Percentiles rank a stretch among this genome's conserved stretches.
Evolutionary conservation across 2,888 invertebrate genomes (phyloP).

Genomic region (Nomada ferruginata): DNA sequence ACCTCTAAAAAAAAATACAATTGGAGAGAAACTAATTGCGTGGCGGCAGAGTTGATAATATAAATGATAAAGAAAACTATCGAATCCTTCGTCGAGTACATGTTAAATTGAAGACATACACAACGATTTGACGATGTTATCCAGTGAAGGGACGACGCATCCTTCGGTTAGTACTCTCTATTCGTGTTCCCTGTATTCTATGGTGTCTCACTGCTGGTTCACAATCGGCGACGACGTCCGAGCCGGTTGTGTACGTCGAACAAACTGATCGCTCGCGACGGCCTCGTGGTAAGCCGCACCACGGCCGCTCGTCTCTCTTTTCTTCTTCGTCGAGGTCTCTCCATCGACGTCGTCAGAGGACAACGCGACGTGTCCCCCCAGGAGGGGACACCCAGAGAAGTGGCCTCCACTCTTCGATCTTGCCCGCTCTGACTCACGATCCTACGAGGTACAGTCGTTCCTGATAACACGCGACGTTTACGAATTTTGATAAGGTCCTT

Average conservation of each 20-base stretch:
- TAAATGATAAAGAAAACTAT: not conserved
- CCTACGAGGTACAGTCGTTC: constrained; percentile 48
- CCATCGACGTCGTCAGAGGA: constrained; percentile 41
- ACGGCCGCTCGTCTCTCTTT: constrained; percentile 73
- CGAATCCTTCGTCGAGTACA: not conserved
- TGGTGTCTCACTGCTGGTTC: constrained; percentile 44
- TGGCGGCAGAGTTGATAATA: no score
- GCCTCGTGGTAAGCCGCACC: constrained; percentile 69
- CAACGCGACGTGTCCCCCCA: constrained; percentile 41
- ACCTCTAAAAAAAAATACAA: no score
- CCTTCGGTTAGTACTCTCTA: constrained; percentile 17
- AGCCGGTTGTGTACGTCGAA: constrained; percentile 72
- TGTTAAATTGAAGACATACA: constrained; percentile 35
- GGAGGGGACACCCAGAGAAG: constrained; percentile 44
- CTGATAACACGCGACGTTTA: constrained; percentile 33
- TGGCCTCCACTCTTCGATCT: constrained; percentile 45
- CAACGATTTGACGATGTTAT: constrained; percentile 32
- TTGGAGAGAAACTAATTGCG: no score
- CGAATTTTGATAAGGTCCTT: constrained; percentile 19
- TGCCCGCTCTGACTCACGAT: constrained; percentile 54
- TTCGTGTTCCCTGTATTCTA: constrained; percentile 10
- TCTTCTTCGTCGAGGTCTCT: constrained; percentile 70
- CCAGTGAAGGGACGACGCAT: constrained; percentile 38
- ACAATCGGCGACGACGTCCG: constrained; percentile 64
- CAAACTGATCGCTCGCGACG: constrained; percentile 79